A percentile compares a stretch with the other conserved stretches of the same genome.
Evolutionary conservation across 2,113 vertebrate genomes (phyloP).

Genomic region (Etia nguti): DNA sequence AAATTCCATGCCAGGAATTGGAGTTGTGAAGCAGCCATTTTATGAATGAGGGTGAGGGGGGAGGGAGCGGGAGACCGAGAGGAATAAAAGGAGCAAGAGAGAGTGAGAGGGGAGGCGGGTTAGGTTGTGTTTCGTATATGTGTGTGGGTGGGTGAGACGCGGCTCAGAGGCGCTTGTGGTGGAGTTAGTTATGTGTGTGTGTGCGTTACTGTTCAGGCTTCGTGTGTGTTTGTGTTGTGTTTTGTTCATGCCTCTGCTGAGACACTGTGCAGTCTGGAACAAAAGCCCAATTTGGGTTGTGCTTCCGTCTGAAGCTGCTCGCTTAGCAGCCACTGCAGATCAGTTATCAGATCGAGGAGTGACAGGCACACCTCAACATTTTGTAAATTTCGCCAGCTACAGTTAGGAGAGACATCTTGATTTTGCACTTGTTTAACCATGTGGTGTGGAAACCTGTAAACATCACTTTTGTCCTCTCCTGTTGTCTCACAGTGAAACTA

Average conservation of each 20-base stretch:
- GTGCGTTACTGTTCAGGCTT: conserved; percentile 29
- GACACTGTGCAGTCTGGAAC: conserved; percentile 43
- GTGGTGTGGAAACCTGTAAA: not conserved
- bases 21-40: conserved; percentile 69
- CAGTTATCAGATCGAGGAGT: not conserved
- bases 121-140: conserved; percentile 55
- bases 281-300: conserved; percentile 41
- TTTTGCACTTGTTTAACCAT: not conserved
- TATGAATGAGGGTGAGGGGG: conserved; percentile 64
- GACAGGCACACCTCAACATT: conserved; percentile 5
- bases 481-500: not conserved
- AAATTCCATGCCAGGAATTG: conserved; percentile 66
- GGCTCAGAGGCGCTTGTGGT: conserved; percentile 56
- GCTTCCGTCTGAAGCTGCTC: conserved; percentile 43
- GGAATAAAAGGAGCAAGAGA: conserved; percentile 12
- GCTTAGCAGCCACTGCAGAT: conserved; percentile 23
- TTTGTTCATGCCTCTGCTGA: conserved; percentile 45
- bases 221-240: conserved; percentile 61
- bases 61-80: conserved; percentile 10
- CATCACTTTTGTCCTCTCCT: not conserved
- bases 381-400: not conserved
- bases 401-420: not conserved
- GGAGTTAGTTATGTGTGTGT: conserved; percentile 41
- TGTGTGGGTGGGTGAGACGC: conserved; percentile 55
- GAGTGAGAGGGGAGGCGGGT: conserved; percentile 41